phyloP scores from a whole-genome alignment of 2,113 vertebrate species.

The Acrocephalus arundinaceus region DNA sequence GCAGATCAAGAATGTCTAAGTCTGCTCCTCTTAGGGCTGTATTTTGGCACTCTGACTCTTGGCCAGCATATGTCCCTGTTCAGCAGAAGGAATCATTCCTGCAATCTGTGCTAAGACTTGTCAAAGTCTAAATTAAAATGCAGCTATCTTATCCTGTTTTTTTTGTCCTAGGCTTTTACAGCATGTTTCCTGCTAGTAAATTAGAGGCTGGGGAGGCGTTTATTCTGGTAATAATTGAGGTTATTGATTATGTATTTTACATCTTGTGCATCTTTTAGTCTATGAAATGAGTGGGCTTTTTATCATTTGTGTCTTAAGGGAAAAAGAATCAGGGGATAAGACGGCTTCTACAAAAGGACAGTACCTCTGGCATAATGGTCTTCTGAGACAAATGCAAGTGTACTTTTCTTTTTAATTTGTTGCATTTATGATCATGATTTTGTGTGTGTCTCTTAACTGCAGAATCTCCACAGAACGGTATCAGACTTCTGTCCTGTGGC shows the following conservation, averaged over 20 bases:
- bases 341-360: background rate
- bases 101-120: constrained; percentile 16
- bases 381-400: background rate
- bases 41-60: constrained; percentile 46
- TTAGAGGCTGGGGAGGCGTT: background rate
- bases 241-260: background rate
- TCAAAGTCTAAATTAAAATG: constrained; percentile 35
- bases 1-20: background rate
- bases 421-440: background rate
- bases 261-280: background rate
- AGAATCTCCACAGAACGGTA: background rate
- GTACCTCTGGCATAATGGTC: background rate
- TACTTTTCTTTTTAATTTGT: background rate
- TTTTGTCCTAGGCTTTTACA: background rate
- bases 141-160: background rate
- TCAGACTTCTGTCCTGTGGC: background rate
- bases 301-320: background rate
- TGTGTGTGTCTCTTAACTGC: background rate
- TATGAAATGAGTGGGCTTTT: background rate
- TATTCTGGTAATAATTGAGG: background rate
- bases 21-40: background rate
- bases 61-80: constrained; percentile 32
- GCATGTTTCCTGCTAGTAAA: background rate
- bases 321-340: background rate
- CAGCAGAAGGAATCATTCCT: constrained; percentile 34